Evolutionary conservation across 2,113 vertebrate genomes (phyloP).

Genomic region (Ibidorhyncha struthersii): DNA sequence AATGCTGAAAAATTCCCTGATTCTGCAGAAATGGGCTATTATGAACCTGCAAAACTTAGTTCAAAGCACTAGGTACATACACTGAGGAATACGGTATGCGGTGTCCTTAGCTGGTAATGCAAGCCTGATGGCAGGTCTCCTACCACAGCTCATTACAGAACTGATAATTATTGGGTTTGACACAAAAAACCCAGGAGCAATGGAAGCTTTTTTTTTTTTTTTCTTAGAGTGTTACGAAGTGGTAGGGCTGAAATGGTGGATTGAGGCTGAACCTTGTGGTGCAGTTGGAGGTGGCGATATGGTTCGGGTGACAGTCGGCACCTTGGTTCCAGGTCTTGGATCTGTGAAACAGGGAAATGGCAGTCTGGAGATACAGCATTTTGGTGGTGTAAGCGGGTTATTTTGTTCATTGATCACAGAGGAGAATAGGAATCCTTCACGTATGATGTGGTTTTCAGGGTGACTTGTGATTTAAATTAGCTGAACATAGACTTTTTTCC

Average conservation of each 20-base stretch:
- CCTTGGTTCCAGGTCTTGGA: fast-evolving
- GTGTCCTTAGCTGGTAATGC: neutral
- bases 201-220: neutral
- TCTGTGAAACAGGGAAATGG: neutral
- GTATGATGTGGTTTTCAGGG: fast-evolving
- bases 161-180: fast-evolving
- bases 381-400: neutral
- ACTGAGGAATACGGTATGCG: fast-evolving
- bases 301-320: neutral
- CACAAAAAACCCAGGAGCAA: fast-evolving
- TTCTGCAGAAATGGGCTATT: neutral
- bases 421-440: neutral
- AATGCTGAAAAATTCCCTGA: neutral
- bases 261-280: neutral
- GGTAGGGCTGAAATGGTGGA: neutral
- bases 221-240: fast-evolving
- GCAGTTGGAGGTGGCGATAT: fast-evolving
- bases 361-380: neutral
- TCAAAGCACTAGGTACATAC: neutral
- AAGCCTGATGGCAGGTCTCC: neutral
- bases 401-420: neutral
- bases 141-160: neutral
- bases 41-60: neutral
- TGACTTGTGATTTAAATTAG: neutral
- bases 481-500: fast-evolving